Percentiles rank a stretch among this genome's conserved stretches.
phyloP scores from a whole-genome alignment of 2,797 vertebrate species.

The Chelon auratus region DNA sequence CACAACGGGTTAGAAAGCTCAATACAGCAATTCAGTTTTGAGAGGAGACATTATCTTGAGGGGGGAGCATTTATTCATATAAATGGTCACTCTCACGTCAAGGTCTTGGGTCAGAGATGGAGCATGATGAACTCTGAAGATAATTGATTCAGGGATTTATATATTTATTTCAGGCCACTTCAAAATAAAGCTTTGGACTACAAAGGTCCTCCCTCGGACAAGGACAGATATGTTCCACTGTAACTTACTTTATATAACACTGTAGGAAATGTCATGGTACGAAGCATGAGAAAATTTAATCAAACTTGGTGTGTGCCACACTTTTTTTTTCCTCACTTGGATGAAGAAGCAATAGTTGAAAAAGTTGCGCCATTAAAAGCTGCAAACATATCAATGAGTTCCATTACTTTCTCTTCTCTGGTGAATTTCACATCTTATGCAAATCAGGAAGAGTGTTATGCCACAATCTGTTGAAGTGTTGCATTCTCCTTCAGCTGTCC shows the following conservation, averaged over 20 bases:
- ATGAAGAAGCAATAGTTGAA: slow-evolving; percentile 7
- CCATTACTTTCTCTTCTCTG: slow-evolving; percentile 30
- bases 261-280: neutral
- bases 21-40: neutral
- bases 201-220: neutral
- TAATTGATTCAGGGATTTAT: slow-evolving; percentile 38
- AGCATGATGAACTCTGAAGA: slow-evolving; percentile 19
- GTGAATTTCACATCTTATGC: slow-evolving; percentile 50
- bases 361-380: slow-evolving; percentile 22
- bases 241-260: slow-evolving; percentile 15
- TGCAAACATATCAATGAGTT: slow-evolving; percentile 47
- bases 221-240: neutral
- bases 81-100: slow-evolving; percentile 1
- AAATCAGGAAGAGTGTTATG: slow-evolving; percentile 50
- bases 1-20: neutral
- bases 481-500: slow-evolving; percentile 13
- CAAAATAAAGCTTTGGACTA: slow-evolving; percentile 2
- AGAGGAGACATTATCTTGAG: neutral
- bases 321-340: neutral
- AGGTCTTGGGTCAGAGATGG: slow-evolving; percentile 24
- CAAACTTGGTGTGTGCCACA: neutral
- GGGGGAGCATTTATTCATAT: slow-evolving; percentile 6
- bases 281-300: neutral
- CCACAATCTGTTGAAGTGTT: slow-evolving; percentile 33
- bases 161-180: slow-evolving; percentile 27